These are phyloP conservation scores for Drosophila lacertosa DNA, from an alignment of 1,140 invertebrate species.

Conservation along the genomic window DNA sequence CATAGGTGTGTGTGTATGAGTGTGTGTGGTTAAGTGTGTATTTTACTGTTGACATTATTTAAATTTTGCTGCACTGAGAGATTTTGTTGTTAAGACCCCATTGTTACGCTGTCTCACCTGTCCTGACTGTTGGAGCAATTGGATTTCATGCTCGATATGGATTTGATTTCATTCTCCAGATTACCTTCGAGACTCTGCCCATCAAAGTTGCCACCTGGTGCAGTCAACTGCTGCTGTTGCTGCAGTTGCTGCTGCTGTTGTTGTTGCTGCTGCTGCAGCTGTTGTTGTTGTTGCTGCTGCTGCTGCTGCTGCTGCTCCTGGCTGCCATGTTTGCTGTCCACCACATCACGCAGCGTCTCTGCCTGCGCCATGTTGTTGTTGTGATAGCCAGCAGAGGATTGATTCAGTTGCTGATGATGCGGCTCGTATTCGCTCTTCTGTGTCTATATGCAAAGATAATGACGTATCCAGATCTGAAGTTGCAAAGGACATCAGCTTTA, in stretches of 20 bases:
- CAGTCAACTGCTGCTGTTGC: conserved; percentile 6
- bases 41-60: conserved; percentile 12
- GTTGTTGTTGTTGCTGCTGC: conserved; percentile 39
- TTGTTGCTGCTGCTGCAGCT: background rate
- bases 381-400: conserved; percentile 51
- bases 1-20: background rate
- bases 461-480: background rate
- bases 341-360: conserved; percentile 60
- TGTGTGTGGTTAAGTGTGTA: conserved; percentile 10
- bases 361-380: conserved; percentile 38
- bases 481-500: no score
- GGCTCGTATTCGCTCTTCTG: conserved; percentile 79
- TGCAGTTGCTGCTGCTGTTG: conserved; percentile 37
- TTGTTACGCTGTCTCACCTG: conserved; percentile 53
- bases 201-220: conserved; percentile 51
- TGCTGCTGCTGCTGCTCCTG: conserved; percentile 40
- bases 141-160: conserved; percentile 87
- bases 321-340: conserved; percentile 59
- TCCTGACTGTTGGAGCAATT: conserved; percentile 88
- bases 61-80: conserved; percentile 19
- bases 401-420: conserved; percentile 64
- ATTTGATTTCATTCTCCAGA: conserved; percentile 90
- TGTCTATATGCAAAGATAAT: conserved; percentile 44
- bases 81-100: background rate
- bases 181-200: conserved; percentile 85